Base-by-base conservation (phyloP, 53 echinoderm and acorn worm genomes). In the Temnopleurus reevesii region DNA sequence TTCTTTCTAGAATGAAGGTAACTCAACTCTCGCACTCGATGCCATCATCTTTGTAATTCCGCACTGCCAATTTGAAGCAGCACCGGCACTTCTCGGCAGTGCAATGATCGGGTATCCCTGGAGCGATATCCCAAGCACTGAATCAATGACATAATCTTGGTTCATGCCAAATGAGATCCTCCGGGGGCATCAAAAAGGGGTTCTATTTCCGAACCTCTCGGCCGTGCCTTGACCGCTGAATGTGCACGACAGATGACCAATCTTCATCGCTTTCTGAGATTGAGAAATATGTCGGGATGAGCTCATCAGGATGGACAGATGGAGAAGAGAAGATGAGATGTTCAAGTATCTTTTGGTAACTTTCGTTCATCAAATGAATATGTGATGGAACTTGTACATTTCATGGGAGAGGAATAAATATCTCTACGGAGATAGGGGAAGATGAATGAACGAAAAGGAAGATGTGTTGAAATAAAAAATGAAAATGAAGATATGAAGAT, bases 61-160 rank as follows among this genome's bases (percentile, higher is more conserved):
- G 41, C 41, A 66, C 66, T 66, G 66, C 66, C 41, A 66, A 41
- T 66, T 66, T 66, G 38, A 18, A 19, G 66, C 66, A 66, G 41
- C 21, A 66, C 38, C 12, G n/a, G n/a, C 41, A 41, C 36, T 38
- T 66, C 41, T 66, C 66, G 7, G 18, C 66, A 2, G 2, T 1
- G 31, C 61, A 61, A 66, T 8, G 66, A 66, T 66, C 66, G 41
- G 41, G 21, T 66, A 21, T 66, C 36, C 66, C 41, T 18, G 66
- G 66, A 41, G 66, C 66, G 21, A 66, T 66, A 66, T 61, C 61
- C 33, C 61, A 61, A 61, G 61, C 12, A 61, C 36, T 66, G 66
- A 66, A 66, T 66, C 66, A 66, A 66, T 66, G 41, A 66, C 66
- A 66, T 66, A 66, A 66, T 41, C 66, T 21, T 66, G 66, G 66